Base-by-base conservation (phyloP, 2,797 vertebrate genomes). In the Fratercula arctica region DNA sequence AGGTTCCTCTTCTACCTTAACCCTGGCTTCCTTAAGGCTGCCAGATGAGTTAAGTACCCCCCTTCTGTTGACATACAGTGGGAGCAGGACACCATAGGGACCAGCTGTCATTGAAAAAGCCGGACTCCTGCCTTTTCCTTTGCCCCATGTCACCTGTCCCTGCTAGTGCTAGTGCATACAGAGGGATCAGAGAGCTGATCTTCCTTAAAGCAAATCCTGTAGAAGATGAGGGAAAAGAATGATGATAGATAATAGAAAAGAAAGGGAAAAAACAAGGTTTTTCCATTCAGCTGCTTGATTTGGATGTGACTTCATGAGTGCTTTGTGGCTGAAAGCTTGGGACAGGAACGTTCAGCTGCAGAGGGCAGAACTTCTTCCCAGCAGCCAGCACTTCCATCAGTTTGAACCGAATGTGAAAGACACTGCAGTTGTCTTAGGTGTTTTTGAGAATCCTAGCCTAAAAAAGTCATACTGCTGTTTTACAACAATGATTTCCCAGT, bases 91-190 rank as follows among this genome's bases (percentile, higher is more conserved):
- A 64, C 26, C 1, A 2, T 10, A 41, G 14, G 31, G 26, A 78
- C 12, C n/a, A 56, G 23, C 75, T 86, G 48, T n/a, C 9, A 2
- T 4, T 37, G 66, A 45, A 86, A 93, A 90, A 63, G 6, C 13
- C 24, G 29, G n/a, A 43, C 19, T 74, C 20, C 18, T 59, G 20
- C n/a, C 41, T 87, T 78, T 67, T 85, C 20, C 16, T 70, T 11
- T 75, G 69, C 13, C 9, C n/a, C 25, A 4, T 1, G 0, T 33
- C 3, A 0, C 2, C 1, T 53, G 6, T 70, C 35, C 24, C 23
- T 89, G 43, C n/a, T 25, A 45, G 37, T 70, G 43, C 39, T 29
- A 70, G 29, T 33, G 66, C 56, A 77, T 37, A 56, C 16, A 35
- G 39, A 73, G 37, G 11, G 21, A 66, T 51, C 15, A 70, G 53